phyloP scores from a whole-genome alignment of 2,113 vertebrate species.

The Microcebus jonahi region DNA sequence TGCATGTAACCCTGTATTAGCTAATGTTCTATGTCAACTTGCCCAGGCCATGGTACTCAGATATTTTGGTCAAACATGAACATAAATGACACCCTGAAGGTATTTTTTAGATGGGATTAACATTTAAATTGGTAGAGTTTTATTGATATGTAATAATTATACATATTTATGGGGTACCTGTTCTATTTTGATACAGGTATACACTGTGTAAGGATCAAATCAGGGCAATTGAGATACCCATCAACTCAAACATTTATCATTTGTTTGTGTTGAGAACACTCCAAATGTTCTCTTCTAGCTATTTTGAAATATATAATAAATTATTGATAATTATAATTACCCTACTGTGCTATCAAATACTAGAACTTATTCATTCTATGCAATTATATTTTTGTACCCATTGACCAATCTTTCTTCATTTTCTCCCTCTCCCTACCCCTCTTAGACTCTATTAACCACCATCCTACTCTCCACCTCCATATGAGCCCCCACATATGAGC shows the following conservation, averaged over 20 bases:
- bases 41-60: background rate
- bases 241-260: background rate
- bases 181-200: background rate
- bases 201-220: background rate
- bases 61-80: background rate
- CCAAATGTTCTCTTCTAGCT: background rate
- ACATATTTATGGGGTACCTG: background rate
- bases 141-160: background rate
- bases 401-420: background rate
- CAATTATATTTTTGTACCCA: background rate
- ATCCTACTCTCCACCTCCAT: background rate
- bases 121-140: background rate
- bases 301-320: background rate
- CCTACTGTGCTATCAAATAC: background rate
- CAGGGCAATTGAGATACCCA: background rate
- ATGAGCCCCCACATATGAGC: background rate
- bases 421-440: background rate
- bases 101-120: background rate
- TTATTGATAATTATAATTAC: background rate
- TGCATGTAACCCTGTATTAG: background rate
- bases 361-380: background rate
- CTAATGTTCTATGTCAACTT: background rate
- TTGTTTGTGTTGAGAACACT: background rate
- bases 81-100: background rate
- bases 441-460: background rate